Evolutionary conservation across 2,888 invertebrate species (phyloP), one percentile per base, ranked within the genome.

Genomic region (Drosophila falleni): DNA sequence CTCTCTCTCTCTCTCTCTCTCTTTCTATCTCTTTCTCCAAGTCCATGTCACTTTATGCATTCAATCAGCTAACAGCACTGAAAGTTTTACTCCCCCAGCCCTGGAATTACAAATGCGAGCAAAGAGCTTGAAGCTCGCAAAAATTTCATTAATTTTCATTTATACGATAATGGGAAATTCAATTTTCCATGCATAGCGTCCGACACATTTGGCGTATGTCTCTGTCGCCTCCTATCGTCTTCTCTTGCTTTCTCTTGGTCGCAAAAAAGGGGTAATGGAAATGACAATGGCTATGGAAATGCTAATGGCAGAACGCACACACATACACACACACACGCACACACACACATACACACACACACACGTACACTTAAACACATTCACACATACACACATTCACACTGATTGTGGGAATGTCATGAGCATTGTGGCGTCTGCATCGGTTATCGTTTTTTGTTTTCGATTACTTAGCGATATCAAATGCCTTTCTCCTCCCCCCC

Each of bases 111-210:
- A 73, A 68, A 78, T 68, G 74, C 50, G 46, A 61, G 63, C 42
- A n/a, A 31, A 35, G 37, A 44, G 68, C 56, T 70, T 63, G 41
- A 65, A 60, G 68, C 68, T 54, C 47, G 69, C 67, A 70, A 70
- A 72, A 79, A 74, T 80, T 72, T 80, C 76, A 82, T 85, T 82
- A 80, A 82, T 82, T 80, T 86, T 78, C 83, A 85, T 85, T 85
- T 75, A 78, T 77, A 85, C 82, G 82, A 71, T 81, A 77, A 80
- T 85, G 86, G 78, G 69, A 75, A 82, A 85, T 87, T 82, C 68
- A 87, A 84, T 82, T 87, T 86, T 44, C 74, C 72, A 74, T 63
- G 80, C 66, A 75, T 61, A 67, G 54, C 29, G 62, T 62, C 66
- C 51, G 56, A 77, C 70, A 70, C 79, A 70, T 69, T 73, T 60